Percentiles rank a stretch among this genome's conserved stretches.
These are phyloP conservation scores for Gryllus bimaculatus DNA, from an alignment of 1,140 invertebrate species.

Conservation along the genomic window DNA sequence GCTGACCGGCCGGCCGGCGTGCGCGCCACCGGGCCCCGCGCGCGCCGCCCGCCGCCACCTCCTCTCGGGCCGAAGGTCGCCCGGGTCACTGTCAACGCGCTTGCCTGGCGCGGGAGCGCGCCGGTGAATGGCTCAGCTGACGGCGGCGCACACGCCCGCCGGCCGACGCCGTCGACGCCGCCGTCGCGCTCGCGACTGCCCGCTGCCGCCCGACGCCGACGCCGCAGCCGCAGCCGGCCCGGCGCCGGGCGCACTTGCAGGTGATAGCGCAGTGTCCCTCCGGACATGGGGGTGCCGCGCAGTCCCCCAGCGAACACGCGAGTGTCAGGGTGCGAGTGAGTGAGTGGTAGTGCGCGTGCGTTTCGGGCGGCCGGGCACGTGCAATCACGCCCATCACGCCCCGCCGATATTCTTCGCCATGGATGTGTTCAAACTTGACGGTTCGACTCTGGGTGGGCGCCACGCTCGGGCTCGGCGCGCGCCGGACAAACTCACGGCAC, in stretches of 20 bases:
- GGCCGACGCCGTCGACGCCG: neutral
- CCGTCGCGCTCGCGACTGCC: too few relatives aligned
- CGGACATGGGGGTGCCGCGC: too few relatives aligned
- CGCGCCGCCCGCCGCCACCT: too few relatives aligned
- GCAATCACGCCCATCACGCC: too few relatives aligned
- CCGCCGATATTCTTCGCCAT: neutral
- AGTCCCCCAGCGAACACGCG: too few relatives aligned
- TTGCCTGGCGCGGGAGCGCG: neutral
- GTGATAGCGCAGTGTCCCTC: too few relatives aligned
- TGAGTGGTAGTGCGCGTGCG: neutral
- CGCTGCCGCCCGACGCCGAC: neutral
- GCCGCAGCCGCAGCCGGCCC: too few relatives aligned
- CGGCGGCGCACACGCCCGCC: neutral
- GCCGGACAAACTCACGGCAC: slow-evolving; percentile 19
- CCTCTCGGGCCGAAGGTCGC: neutral
- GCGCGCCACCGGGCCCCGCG: neutral
- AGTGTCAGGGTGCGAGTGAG: neutral
- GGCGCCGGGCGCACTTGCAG: too few relatives aligned
- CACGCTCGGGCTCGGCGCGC: slow-evolving; percentile 18
- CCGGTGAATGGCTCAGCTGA: slow-evolving; percentile 2
- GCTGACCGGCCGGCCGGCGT: too few relatives aligned
- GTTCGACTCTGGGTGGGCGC: slow-evolving; percentile 12
- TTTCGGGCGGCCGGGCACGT: too few relatives aligned
- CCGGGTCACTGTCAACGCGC: neutral
- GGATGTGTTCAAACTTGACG: slow-evolving; percentile 20